Percentiles rank a stretch among this genome's conserved stretches.
These are phyloP conservation scores for Mionectes macconnelli DNA, from an alignment of 2,113 vertebrate genomes.

Conservation along the genomic window DNA sequence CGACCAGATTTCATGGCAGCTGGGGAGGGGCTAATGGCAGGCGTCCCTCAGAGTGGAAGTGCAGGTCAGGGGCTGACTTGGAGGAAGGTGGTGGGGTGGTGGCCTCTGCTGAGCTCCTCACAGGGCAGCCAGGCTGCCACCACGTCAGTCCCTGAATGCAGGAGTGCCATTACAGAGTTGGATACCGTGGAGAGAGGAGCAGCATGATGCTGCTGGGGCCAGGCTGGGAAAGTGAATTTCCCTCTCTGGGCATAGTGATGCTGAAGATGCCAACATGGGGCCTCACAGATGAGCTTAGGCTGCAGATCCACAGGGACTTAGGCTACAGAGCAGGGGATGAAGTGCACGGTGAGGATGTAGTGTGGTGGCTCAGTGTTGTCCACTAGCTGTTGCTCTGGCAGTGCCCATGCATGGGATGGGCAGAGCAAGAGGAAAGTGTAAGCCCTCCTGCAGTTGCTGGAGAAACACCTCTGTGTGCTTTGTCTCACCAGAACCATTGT, in stretches of 20 bases:
- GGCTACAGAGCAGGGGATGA: background rate
- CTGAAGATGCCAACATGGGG: background rate
- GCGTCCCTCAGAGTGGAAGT: background rate
- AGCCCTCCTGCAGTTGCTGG: background rate
- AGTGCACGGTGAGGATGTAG: background rate
- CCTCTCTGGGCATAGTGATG: accelerated
- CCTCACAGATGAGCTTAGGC: background rate
- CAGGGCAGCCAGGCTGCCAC: background rate
- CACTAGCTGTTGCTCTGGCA: background rate
- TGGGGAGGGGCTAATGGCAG: background rate
- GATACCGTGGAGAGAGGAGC: accelerated
- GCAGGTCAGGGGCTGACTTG: background rate
- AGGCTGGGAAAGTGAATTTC: background rate
- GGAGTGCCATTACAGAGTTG: background rate
- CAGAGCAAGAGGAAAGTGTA: background rate
- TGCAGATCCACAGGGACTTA: background rate
- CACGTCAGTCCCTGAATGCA: accelerated
- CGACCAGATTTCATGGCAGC: background rate
- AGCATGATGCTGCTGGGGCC: background rate
- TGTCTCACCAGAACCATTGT: background rate
- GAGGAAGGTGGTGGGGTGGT: background rate
- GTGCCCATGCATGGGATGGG: background rate
- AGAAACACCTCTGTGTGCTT: background rate
- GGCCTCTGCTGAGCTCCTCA: accelerated
- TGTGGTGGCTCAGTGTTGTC: accelerated